Evolutionary conservation across 92 coral and sea anemone species (phyloP).

Genomic region (Zoanthus sansibaricus): DNA sequence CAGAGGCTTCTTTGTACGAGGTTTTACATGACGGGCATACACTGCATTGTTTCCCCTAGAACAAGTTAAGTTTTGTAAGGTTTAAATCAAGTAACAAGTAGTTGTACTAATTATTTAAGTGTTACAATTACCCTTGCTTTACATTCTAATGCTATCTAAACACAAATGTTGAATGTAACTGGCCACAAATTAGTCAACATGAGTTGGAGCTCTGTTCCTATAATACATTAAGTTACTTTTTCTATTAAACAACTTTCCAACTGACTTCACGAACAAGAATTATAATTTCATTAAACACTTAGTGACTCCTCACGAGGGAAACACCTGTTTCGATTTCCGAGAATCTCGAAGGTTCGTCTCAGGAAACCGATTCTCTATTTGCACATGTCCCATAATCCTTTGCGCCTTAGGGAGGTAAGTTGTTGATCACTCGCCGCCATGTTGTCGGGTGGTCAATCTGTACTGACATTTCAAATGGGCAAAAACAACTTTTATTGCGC

Average conservation of each 20-base stretch:
- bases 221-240: neutral
- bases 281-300: neutral
- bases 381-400: too few species aligned
- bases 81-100: neutral
- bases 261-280: neutral
- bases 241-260: neutral
- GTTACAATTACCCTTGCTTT: neutral
- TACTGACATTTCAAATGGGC: too few species aligned
- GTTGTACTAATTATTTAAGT: neutral
- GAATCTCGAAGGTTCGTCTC: too few species aligned
- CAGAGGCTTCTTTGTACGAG: constrained; percentile 68
- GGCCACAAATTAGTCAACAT: neutral
- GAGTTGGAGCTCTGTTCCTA: neutral
- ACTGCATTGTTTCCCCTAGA: constrained; percentile 19
- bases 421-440: too few species aligned
- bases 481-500: too few species aligned
- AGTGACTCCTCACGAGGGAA: too few species aligned
- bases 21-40: constrained; percentile 73
- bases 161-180: neutral
- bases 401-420: too few species aligned
- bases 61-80: neutral
- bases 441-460: too few species aligned
- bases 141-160: neutral
- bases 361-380: too few species aligned
- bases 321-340: too few species aligned